Evolutionary conservation across 1,140 invertebrate species (phyloP), one percentile per base, ranked within the genome.

Genomic region (Eurosta solidaginis): DNA sequence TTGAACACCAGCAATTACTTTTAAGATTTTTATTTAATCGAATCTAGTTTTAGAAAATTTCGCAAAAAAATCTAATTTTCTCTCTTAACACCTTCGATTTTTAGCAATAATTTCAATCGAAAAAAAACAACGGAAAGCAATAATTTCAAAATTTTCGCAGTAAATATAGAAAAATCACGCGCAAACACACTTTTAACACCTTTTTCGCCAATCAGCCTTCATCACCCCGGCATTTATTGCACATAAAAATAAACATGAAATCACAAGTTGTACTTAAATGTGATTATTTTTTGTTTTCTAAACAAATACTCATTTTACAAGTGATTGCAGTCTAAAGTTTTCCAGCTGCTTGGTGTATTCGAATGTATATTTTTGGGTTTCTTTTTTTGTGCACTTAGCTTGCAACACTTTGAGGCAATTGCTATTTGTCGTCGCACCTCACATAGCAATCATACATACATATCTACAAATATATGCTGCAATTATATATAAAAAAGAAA

Each of bases 361-460:
- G n/a, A 7, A 22, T 22, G 2, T 40, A 36, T 40, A 2, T n/a
- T 14, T 36, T 0, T n/a, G n/a, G 12, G 14, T 40, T 7, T 68
- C 33, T 33, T 7, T 68, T 29, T 40, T 0, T 68, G 17, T 20
- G 2, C 22, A 7, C 40, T 33, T 6, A 17, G 29, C 33, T 68
- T 68, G 59, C 59, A 68, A 68, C 59, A 68, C 59, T 68, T 68
- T 68, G 59, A 20, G 33, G 59, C 59, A 68, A 68, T 22, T 33
- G 59, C 14, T 40, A 68, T 68, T 10, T 68, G n/a, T 33, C 33
- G 59, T 33, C 59, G 59, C 59, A 42, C 59, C 33, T 68, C 59
- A 42, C 14, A n/a, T 33, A 29, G 12, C 12, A 4, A 17, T n/a
- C n/a, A n/a, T 33, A 59, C 7, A 4, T 47, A 47, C 45, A 12